Evolutionary conservation across 2,888 invertebrate species (phyloP), one percentile per base, ranked within the genome.

Genomic region (Pseudanteris insignis): DNA sequence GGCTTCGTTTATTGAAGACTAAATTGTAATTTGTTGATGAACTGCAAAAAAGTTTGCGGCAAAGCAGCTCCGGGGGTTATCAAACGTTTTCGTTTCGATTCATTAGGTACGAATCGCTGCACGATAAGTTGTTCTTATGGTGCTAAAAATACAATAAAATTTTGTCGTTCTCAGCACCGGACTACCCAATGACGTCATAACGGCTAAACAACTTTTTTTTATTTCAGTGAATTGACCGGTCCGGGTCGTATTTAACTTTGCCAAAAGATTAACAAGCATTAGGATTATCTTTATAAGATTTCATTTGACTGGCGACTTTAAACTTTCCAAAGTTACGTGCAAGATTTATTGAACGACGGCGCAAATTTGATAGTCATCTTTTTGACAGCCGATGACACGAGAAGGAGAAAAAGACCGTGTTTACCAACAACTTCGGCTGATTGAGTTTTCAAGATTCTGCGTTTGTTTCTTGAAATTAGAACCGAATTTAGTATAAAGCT

Each of bases 301-400:
- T 15, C 11, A 4, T 6, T 11, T 21, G 34, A 11, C 7, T 34
- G 1, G 3, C 26, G 26, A 4, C 8, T 34, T 11, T 15, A 4
- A 34, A 21, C 21, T 34, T 34, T 34, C 34, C 34, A n/a, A 34
- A 21, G 34, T 34, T 21, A 30, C 13, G 30, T 33, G 21, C 15
- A 34, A 21, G 34, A 34, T 34, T 34, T 34, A 21, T 34, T 21
- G 34, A 21, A 9, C 34, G 18, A 9, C n/a, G 7, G 18, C 18
- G 4, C 4, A 13, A 15, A 36, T 25, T 25, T 25, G 25, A 36
- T 36, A 25, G 8, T 25, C 36, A 36, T 36, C 36, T 24, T 26
- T 26, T 26, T 37, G 37, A 37, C 37, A 26, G n/a, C n/a, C 37
- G 37, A 12, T 37, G 25, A 25, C 25, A 26, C 36, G 5, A 24